These are phyloP conservation scores for Tragulus kanchil DNA, from an alignment of 2,113 vertebrate genomes.

Conservation along the genomic window DNA sequence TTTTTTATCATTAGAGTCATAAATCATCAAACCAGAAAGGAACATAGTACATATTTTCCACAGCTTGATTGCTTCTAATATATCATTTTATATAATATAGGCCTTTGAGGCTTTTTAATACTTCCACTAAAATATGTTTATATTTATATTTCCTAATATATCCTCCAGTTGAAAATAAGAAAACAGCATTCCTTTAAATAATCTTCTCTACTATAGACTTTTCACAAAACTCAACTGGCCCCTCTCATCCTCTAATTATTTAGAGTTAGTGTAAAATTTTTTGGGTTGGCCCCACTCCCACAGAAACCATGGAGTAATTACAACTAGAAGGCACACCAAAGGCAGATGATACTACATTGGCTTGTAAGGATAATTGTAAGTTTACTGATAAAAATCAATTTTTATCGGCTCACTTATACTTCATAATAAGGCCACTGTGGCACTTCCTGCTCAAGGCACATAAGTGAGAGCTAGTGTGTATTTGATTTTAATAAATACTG, in stretches of 20 bases:
- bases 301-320: constrained; percentile 67
- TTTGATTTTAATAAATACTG: constrained; percentile 83
- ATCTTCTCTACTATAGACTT: background rate
- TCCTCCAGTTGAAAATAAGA: constrained; percentile 44
- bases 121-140: background rate
- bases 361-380: constrained; percentile 75
- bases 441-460: constrained; percentile 66
- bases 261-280: constrained; percentile 32
- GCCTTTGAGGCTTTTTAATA: background rate
- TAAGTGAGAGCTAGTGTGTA: constrained; percentile 67
- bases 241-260: constrained; percentile 51
- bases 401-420: constrained; percentile 72
- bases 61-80: background rate
- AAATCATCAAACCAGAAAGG: constrained; percentile 36
- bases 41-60: background rate
- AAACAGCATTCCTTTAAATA: constrained; percentile 13
- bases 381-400: constrained; percentile 78
- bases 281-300: background rate
- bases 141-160: constrained; percentile 21
- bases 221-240: background rate
- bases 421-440: constrained; percentile 73
- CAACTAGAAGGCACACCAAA: constrained; percentile 61
- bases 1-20: background rate
- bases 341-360: constrained; percentile 52
- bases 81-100: constrained; percentile 23